These are phyloP conservation scores for Sesamia nonagrioides DNA, from an alignment of 1,140 invertebrate species.

Conservation along the genomic window DNA sequence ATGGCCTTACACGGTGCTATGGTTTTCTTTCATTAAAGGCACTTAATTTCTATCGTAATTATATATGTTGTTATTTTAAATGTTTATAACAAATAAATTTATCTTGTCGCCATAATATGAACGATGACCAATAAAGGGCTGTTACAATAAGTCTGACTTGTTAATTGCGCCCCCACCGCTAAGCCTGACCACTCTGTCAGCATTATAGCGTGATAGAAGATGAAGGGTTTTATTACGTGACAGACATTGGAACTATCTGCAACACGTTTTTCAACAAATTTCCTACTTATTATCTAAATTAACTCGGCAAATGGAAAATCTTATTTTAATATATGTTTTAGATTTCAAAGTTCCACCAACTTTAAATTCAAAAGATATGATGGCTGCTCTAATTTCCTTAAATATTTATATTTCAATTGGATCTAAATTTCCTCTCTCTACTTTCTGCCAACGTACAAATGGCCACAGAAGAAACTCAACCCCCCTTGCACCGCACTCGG, in stretches of 20 bases:
- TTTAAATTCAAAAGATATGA: too few species aligned
- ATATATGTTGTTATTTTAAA: too few species aligned
- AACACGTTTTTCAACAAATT: too few species aligned
- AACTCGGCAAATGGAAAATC: too few species aligned
- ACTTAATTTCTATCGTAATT: too few species aligned
- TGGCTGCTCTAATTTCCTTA: too few species aligned
- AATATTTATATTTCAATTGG: too few species aligned
- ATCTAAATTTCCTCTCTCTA: neutral
- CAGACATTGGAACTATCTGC: neutral
- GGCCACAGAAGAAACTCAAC: slow-evolving; percentile 1
- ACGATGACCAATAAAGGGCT: slow-evolving; percentile 51
- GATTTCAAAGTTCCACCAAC: too few species aligned
- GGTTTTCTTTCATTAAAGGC: too few species aligned
- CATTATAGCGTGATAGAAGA: slow-evolving; percentile 39
- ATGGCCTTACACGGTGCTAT: too few species aligned
- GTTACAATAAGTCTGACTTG: slow-evolving; percentile 51
- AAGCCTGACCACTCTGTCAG: slow-evolving; percentile 39
- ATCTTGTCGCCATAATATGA: slow-evolving; percentile 25
- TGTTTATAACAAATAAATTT: neutral
- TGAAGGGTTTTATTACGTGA: slow-evolving; percentile 11
- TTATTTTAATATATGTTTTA: too few species aligned
- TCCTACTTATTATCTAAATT: too few species aligned
- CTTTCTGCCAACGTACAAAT: neutral
- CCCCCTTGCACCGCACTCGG: neutral
- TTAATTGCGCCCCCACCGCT: slow-evolving; percentile 49